Percentiles rank a stretch among this genome's conserved stretches.
Conservation (phyloP, 2,797 vertebrate species). For the Platalea minor region DNA sequence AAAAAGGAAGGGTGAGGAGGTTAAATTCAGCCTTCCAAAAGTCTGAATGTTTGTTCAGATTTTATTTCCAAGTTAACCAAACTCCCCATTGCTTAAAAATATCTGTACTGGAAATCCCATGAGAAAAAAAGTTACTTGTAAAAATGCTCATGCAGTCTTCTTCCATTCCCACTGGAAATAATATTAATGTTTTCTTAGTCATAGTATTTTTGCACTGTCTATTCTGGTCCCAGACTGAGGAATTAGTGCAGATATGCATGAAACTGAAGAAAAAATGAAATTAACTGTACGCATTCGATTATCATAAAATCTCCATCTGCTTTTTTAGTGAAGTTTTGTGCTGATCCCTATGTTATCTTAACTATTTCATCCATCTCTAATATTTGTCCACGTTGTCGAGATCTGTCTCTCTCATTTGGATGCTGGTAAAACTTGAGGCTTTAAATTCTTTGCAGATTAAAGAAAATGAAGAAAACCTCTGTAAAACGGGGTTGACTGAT, state of each 20-base stretch:
- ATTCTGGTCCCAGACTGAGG: not conserved
- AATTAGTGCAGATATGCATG: not conserved
- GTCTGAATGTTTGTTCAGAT: not conserved
- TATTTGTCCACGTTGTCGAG: not conserved
- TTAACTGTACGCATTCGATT: not conserved
- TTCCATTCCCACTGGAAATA: conserved; percentile 2
- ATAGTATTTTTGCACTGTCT: not conserved
- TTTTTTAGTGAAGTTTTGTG: not conserved
- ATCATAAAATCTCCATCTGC: not conserved
- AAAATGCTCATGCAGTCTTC: not conserved
- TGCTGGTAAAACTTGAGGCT: not conserved
- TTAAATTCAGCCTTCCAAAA: conserved; percentile 10
- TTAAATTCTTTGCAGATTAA: not conserved
- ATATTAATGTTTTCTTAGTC: not conserved
- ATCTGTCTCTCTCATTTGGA: conserved; percentile 13
- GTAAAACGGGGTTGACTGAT: not conserved
- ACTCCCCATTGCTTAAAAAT: conserved; percentile 15
- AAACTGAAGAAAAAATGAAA: not conserved
- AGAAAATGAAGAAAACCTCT: conserved; percentile 12
- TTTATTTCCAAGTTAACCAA: conserved; percentile 11
- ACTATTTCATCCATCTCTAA: not conserved
- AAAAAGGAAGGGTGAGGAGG: not conserved
- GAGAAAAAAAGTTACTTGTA: not conserved
- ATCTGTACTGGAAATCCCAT: not conserved
- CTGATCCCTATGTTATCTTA: not conserved